Evolutionary conservation across 2,888 invertebrate species (phyloP).

Genomic region (Synanthedon formicaeformis): DNA sequence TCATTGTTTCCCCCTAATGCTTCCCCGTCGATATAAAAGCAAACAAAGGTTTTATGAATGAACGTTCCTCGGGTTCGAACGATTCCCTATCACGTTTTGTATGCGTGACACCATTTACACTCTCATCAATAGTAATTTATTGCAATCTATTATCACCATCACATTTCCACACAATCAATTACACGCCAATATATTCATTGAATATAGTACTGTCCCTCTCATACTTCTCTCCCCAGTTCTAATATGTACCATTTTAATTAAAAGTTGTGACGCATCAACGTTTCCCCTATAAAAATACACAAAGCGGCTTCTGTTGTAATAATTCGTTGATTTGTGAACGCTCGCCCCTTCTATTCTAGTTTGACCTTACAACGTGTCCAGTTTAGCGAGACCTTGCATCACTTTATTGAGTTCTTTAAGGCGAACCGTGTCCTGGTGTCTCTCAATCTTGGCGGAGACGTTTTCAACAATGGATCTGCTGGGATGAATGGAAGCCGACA

Average conservation of each 20-base stretch:
- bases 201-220: conserved; percentile 19
- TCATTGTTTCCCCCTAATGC: too few species aligned
- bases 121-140: conserved; percentile 33
- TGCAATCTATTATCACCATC: conserved; percentile 23
- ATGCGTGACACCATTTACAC: conserved; percentile 42
- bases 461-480: conserved; percentile 38
- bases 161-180: conserved; percentile 46
- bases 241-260: conserved; percentile 58
- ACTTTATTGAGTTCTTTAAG: conserved; percentile 10
- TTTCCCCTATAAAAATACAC: conserved; percentile 32
- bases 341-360: conserved; percentile 31
- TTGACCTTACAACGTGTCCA: conserved; percentile 31
- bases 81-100: conserved; percentile 7
- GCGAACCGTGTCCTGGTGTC: neutral
- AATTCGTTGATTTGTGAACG: conserved; percentile 52
- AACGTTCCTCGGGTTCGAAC: too few species aligned
- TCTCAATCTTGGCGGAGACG: neutral
- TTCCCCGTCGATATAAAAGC: too few species aligned
- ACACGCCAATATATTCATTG: conserved; percentile 43
- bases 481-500: conserved; percentile 47
- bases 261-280: conserved; percentile 60
- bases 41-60: too few species aligned
- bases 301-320: conserved; percentile 32
- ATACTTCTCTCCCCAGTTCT: conserved; percentile 27
- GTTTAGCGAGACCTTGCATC: conserved; percentile 23